These are phyloP conservation scores for Halictus quadricinctus DNA, from an alignment of 2,888 invertebrate species.

Conservation along the genomic window DNA sequence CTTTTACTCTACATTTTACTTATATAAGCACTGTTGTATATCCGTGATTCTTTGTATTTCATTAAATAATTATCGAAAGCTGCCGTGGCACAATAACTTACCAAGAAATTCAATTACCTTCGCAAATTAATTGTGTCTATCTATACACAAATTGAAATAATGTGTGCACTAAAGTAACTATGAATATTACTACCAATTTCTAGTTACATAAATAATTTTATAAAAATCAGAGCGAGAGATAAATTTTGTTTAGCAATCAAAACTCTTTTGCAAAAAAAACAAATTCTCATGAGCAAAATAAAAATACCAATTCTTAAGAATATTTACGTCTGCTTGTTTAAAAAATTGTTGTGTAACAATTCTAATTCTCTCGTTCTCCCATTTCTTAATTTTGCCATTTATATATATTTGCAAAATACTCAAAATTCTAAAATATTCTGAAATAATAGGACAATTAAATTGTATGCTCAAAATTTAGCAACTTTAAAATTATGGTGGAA, in stretches of 20 bases:
- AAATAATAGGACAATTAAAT: not conserved
- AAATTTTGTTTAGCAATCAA: too few species aligned
- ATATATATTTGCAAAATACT: not conserved
- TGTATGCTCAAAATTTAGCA: not conserved
- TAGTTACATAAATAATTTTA: not conserved
- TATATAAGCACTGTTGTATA: slow-evolving; percentile 19
- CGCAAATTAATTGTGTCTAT: not conserved
- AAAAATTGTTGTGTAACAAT: not conserved
- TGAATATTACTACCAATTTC: not conserved
- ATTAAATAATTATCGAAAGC: slow-evolving; percentile 18
- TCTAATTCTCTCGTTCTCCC: too few species aligned
- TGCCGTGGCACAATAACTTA: not conserved
- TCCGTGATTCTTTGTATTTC: not conserved
- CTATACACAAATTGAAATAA: not conserved
- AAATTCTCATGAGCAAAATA: not conserved
- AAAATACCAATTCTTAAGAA: not conserved
- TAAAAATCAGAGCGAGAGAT: not conserved
- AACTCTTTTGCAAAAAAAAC: not conserved
- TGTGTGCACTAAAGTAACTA: not conserved
- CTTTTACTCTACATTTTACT: slow-evolving; percentile 25
- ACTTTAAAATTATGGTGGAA: not conserved
- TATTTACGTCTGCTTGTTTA: not conserved
- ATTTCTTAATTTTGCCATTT: not conserved
- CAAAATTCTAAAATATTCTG: not conserved
- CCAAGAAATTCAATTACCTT: not conserved